Evolutionary conservation across 2,888 invertebrate species (phyloP).

Genomic region (Trypoxylon attenuatum): DNA sequence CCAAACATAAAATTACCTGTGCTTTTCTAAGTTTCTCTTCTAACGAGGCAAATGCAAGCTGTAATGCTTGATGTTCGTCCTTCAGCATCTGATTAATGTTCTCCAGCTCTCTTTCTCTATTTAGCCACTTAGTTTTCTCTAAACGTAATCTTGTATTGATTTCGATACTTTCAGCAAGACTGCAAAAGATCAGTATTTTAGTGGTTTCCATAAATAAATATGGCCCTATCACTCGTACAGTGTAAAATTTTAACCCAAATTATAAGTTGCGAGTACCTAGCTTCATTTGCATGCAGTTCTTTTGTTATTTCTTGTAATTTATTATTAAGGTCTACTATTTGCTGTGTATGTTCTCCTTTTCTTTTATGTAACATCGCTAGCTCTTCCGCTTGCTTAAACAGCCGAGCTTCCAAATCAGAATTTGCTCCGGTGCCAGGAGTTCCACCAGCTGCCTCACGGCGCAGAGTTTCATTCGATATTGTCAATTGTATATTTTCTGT

Average conservation of each 20-base stretch:
- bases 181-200: constrained; percentile 62
- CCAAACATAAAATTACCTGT: constrained; percentile 83
- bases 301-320: constrained; percentile 90
- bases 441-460: constrained; percentile 77
- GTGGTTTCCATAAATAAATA: neutral
- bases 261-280: too few relatives aligned
- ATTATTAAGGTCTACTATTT: constrained; percentile 92
- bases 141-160: constrained; percentile 81
- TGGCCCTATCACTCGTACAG: too few relatives aligned
- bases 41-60: constrained; percentile 90
- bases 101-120: constrained; percentile 85
- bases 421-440: constrained; percentile 78
- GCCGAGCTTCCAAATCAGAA: constrained; percentile 88
- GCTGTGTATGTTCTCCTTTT: constrained; percentile 94
- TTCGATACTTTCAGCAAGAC: constrained; percentile 82
- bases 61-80: constrained; percentile 96
- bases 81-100: constrained; percentile 90
- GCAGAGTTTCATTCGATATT: constrained; percentile 89
- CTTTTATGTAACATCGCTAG: constrained; percentile 91
- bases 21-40: constrained; percentile 92
- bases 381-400: constrained; percentile 92
- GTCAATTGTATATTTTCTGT: constrained; percentile 90
- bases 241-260: too few relatives aligned
- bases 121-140: constrained; percentile 84
- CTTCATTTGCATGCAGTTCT: constrained; percentile 83